phyloP scores from a whole-genome alignment of 2,113 vertebrate genomes.

The Dunckerocampus dactyliophorus region DNA sequence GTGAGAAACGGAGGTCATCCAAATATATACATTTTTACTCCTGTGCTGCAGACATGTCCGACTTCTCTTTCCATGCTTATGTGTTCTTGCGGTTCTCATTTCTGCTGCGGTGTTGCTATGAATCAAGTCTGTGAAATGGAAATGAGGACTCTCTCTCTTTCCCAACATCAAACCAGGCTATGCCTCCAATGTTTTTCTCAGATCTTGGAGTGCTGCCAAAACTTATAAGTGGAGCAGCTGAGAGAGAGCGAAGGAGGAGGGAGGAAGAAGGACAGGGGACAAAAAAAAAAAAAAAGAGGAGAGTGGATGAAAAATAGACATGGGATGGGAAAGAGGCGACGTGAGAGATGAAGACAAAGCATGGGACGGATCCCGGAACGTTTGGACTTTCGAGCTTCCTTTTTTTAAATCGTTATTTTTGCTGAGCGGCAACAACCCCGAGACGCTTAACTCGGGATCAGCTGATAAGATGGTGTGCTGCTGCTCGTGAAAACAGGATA shows the following conservation, averaged over 20 bases:
- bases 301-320: slow-evolving; percentile 62
- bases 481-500: slow-evolving; percentile 27
- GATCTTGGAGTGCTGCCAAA: slow-evolving; percentile 82
- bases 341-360: slow-evolving; percentile 61
- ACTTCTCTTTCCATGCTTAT: slow-evolving; percentile 28
- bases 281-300: slow-evolving; percentile 53
- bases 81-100: slow-evolving; percentile 41
- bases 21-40: slow-evolving; percentile 20
- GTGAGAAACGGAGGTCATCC: slow-evolving; percentile 22
- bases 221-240: slow-evolving; percentile 70
- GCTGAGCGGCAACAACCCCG: slow-evolving; percentile 60
- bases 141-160: slow-evolving; percentile 62
- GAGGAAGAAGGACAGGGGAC: slow-evolving; percentile 58
- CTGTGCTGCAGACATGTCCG: slow-evolving; percentile 11
- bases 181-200: slow-evolving; percentile 74
- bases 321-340: slow-evolving; percentile 50
- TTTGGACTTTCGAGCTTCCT: slow-evolving; percentile 46
- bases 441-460: slow-evolving; percentile 61
- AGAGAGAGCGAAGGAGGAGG: slow-evolving; percentile 39
- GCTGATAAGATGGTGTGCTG: slow-evolving; percentile 66
- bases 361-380: slow-evolving; percentile 55
- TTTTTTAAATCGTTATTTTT: slow-evolving; percentile 38
- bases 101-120: slow-evolving; percentile 44
- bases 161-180: slow-evolving; percentile 78
- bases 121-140: slow-evolving; percentile 70